Evolutionary conservation across 2,888 invertebrate genomes (phyloP).

Genomic region (Brachyptera risi): DNA sequence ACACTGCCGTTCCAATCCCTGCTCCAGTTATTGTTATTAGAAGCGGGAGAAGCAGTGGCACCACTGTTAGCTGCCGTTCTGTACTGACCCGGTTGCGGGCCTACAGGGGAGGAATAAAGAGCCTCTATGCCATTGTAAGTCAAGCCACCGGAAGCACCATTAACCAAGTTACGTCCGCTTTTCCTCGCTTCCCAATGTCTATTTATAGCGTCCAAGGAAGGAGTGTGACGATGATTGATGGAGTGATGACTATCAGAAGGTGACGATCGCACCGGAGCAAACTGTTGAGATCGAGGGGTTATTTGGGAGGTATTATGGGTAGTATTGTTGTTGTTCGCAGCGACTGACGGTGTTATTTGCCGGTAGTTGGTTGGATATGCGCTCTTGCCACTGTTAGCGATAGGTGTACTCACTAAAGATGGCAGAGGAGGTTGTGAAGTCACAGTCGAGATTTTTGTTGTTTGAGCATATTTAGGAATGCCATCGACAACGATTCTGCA

Average conservation of each 20-base stretch:
- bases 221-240: slow-evolving; percentile 8
- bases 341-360: not conserved
- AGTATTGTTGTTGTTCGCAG: not conserved
- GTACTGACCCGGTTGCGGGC: slow-evolving; percentile 24
- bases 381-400: slow-evolving; percentile 9
- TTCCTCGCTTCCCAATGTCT: slow-evolving; percentile 28
- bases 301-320: slow-evolving; percentile 8
- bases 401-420: slow-evolving; percentile 31
- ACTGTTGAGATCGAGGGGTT: slow-evolving; percentile 23
- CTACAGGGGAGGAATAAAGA: slow-evolving; percentile 21
- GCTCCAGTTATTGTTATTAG: slow-evolving; percentile 33
- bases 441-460: slow-evolving; percentile 31
- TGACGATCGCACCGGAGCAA: slow-evolving; percentile 24
- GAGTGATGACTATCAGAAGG: slow-evolving; percentile 11
- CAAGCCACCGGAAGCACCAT: slow-evolving; percentile 28
- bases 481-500: slow-evolving; percentile 2
- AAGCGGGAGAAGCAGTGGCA: slow-evolving; percentile 15
- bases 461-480: slow-evolving; percentile 50
- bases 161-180: slow-evolving; percentile 23
- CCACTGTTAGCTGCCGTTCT: slow-evolving; percentile 27
- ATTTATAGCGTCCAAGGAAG: slow-evolving; percentile 18
- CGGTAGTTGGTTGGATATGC: slow-evolving; percentile 10
- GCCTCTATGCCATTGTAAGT: slow-evolving; percentile 14
- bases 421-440: slow-evolving; percentile 29
- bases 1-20: slow-evolving; percentile 18